These are phyloP conservation scores for Caenorhabditis wallacei DNA, from an alignment of 2,888 invertebrate genomes.

Conservation along the genomic window DNA sequence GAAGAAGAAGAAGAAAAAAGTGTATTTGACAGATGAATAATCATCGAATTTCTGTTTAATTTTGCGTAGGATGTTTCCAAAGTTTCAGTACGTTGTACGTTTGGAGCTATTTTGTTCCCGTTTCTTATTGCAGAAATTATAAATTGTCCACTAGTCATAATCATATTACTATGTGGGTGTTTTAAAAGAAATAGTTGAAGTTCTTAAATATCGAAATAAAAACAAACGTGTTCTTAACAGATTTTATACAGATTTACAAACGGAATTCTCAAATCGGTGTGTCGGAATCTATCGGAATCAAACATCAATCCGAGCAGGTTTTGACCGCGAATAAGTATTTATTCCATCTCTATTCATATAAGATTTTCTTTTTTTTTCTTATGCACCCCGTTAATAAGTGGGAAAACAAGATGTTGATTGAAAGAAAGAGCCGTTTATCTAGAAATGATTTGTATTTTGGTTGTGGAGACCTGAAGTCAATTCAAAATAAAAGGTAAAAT, in stretches of 20 bases:
- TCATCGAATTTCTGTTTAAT: background rate
- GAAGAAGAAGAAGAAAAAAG: background rate
- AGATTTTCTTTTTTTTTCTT: background rate
- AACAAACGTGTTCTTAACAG: constrained; percentile 8
- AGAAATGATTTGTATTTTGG: constrained; percentile 24
- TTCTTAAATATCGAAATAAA: background rate
- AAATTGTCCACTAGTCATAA: background rate
- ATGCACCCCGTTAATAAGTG: background rate
- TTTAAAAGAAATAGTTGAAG: background rate
- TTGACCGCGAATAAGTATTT: constrained; percentile 6
- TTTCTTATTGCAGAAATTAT: background rate
- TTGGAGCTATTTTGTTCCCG: constrained; percentile 3
- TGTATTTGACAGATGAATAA: constrained; percentile 33
- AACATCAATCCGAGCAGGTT: constrained; percentile 27
- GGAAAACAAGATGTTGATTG: constrained; percentile 21
- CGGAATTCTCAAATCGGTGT: constrained; percentile 10
- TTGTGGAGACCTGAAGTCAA: background rate
- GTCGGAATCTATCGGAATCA: constrained; percentile 1
- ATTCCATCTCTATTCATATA: background rate
- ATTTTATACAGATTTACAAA: constrained; percentile 18
- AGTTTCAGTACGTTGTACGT: too few species aligned
- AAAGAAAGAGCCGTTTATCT: background rate
- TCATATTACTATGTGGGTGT: constrained; percentile 24
- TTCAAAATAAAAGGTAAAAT: background rate
- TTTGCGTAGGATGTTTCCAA: constrained; percentile 23